phyloP scores from a whole-genome alignment of 1,140 invertebrate genomes.

The Drosophila aff. region DNA sequence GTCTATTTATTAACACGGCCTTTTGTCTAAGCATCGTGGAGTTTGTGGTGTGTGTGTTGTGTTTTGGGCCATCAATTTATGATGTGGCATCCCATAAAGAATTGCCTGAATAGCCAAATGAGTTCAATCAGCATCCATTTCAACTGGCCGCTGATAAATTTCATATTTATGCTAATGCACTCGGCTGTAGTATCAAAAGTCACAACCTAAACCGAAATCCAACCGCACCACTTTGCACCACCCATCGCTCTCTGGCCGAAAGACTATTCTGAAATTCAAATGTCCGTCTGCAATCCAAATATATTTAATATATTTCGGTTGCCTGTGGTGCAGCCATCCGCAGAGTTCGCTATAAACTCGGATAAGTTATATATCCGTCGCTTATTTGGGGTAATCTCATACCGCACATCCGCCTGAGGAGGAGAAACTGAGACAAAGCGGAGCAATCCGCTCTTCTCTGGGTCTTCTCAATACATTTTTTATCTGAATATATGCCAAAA shows the following conservation, averaged over 20 bases:
- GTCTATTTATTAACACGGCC: constrained; percentile 81
- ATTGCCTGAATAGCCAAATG: constrained; percentile 76
- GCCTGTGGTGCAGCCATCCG: constrained; percentile 55
- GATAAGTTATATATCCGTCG: constrained; percentile 78
- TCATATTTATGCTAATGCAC: constrained; percentile 80
- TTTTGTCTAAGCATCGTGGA: constrained; percentile 60
- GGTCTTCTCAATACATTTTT: background rate
- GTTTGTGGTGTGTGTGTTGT: constrained; percentile 3
- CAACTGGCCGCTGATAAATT: constrained; percentile 74
- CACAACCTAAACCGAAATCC: constrained; percentile 44
- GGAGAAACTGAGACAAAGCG: constrained; percentile 16
- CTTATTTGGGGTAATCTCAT: constrained; percentile 49
- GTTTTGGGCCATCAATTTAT: constrained; percentile 51
- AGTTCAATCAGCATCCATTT: constrained; percentile 82
- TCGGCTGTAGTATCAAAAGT: constrained; percentile 35
- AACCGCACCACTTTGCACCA: constrained; percentile 51
- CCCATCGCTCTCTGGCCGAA: constrained; percentile 37
- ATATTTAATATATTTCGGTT: constrained; percentile 64
- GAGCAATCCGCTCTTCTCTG: background rate
- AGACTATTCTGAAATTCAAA: constrained; percentile 56
- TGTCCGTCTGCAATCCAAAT: constrained; percentile 63
- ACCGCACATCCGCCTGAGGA: constrained; percentile 34
- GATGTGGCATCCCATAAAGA: constrained; percentile 72
- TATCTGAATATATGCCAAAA: constrained; percentile 12
- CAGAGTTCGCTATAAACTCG: constrained; percentile 57